Base-by-base conservation (phyloP, 2,797 vertebrate genomes). In the Melanotaenia parkinsoni region DNA sequence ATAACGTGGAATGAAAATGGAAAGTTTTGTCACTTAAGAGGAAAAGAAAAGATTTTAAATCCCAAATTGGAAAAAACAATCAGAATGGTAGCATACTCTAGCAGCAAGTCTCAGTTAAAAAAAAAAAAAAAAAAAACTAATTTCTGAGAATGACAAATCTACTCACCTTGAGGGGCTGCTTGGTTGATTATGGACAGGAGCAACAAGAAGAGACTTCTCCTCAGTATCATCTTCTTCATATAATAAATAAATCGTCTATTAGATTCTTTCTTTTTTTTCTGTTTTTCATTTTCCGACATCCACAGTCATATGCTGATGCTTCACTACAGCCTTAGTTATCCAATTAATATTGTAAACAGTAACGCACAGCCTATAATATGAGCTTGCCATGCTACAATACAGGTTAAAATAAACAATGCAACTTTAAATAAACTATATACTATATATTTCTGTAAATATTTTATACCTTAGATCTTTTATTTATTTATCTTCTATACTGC, bases 111-210 rank as follows among this genome's bases (percentile, higher is more conserved):
- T 33, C 40, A 32, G 18, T 18, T 58, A 14, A 26, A 58, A 14
- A 32, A 24, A 2, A 58, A 10, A 14, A 14, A 26, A 58, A 14
- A 32, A 24, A 2, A 58, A 10, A 14, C 8, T 13, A 7, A 53
- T 32, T n/a, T 26, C 3, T 50, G 14, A 45, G 33, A 72, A 77
- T 43, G 54, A 24, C 0, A 13, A 5, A 53, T 35, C 14, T 35
- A 82, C 88, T 94, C 95, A 98, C 97, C 96, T 91, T 94, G 92
- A 90, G 94, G 69, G 58, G 92, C 24, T 63, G 94, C 93, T 7
- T 90, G 92, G 85, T 90, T 88, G 89, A 94, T 94, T 71, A 95
- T 58, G 74, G 96, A 92, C 72, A 96, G 50, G 72, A 94, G 90
- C 79, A 96, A 79, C 90, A 95, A 93, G 81, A 94, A 76, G 79